These are phyloP conservation scores for Aproaerema taeniolella DNA, from an alignment of 2,888 invertebrate species.

Conservation along the genomic window DNA sequence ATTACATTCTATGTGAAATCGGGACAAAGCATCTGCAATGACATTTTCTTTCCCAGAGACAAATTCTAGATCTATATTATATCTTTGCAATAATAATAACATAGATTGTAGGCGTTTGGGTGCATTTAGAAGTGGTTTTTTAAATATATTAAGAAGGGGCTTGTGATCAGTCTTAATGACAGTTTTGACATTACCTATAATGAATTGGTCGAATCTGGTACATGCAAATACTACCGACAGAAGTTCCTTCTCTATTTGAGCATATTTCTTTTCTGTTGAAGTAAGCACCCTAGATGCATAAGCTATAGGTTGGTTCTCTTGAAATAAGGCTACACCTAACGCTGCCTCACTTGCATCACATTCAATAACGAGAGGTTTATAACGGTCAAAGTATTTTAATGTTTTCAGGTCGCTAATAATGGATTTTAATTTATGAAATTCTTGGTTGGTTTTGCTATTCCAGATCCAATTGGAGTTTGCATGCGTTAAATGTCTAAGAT, in stretches of 20 bases:
- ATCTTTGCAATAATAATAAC: slow-evolving; percentile 2
- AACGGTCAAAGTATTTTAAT: slow-evolving; percentile 10
- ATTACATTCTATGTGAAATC: background rate
- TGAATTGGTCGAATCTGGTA: slow-evolving; percentile 12
- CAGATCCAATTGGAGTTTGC: slow-evolving; percentile 1
- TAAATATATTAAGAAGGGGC: slow-evolving; percentile 8
- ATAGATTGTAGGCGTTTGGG: slow-evolving; percentile 3
- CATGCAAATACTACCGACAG: slow-evolving; percentile 14
- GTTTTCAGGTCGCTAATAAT: slow-evolving; percentile 6
- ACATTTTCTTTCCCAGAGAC: slow-evolving; percentile 4
- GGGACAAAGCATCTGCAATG: slow-evolving; percentile 2
- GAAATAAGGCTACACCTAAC: slow-evolving; percentile 12
- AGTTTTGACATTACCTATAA: slow-evolving; percentile 1
- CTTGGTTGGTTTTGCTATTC: background rate
- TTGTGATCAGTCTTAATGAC: slow-evolving; percentile 12
- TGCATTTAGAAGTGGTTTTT: slow-evolving; percentile 8
- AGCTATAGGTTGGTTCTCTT: slow-evolving; percentile 11
- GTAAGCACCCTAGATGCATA: slow-evolving; percentile 13
- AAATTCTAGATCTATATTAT: background rate
- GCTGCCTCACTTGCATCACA: slow-evolving; percentile 13
- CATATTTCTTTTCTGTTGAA: slow-evolving; percentile 8
- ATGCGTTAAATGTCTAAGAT: slow-evolving; percentile 1
- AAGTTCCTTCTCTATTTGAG: slow-evolving; percentile 15
- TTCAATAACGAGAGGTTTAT: slow-evolving; percentile 10
- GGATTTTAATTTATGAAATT: slow-evolving; percentile 4